A percentile compares a stretch with the other conserved stretches of the same genome.
Conservation (phyloP, 2,888 invertebrate genomes). For the Phyllotreta striolata region DNA sequence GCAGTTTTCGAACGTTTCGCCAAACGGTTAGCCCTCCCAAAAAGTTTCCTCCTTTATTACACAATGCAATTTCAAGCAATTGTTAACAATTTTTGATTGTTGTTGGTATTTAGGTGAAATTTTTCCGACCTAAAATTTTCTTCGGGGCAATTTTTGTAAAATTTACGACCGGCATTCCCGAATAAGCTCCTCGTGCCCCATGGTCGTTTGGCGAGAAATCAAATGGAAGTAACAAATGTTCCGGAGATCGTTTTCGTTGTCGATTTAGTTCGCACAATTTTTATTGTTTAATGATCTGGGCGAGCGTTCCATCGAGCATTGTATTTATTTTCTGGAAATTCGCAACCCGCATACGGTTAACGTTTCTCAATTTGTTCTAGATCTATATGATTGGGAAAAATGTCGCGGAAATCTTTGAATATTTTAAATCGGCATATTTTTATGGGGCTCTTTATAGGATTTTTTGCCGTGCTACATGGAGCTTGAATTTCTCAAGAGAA, state of each 20-base stretch:
- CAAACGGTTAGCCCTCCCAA: conserved; percentile 3
- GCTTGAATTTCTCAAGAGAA: conserved; percentile 30
- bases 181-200: background rate
- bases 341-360: too few relatives aligned
- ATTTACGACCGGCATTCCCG: too few relatives aligned
- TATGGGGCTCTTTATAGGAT: conserved; percentile 13
- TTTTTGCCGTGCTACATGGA: conserved; percentile 19
- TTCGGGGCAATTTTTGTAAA: too few relatives aligned
- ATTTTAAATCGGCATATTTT: conserved; percentile 16
- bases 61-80: background rate
- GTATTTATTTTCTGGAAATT: too few relatives aligned
- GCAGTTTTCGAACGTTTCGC: background rate
- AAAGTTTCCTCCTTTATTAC: background rate
- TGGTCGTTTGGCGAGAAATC: conserved; percentile 18
- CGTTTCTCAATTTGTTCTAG: conserved; percentile 2
- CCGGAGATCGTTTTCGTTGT: background rate
- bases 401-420: conserved; percentile 15
- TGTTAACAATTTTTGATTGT: background rate
- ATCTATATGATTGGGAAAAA: conserved; percentile 5
- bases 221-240: conserved; percentile 13
- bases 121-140: too few relatives aligned
- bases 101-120: too few relatives aligned
- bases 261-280: too few relatives aligned
- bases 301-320: too few relatives aligned
- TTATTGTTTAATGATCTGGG: too few relatives aligned